Percentiles rank a stretch among this genome's conserved stretches.
Evolutionary conservation across 1,140 invertebrate genomes (phyloP).

Genomic region (Phthorimaea operculella): DNA sequence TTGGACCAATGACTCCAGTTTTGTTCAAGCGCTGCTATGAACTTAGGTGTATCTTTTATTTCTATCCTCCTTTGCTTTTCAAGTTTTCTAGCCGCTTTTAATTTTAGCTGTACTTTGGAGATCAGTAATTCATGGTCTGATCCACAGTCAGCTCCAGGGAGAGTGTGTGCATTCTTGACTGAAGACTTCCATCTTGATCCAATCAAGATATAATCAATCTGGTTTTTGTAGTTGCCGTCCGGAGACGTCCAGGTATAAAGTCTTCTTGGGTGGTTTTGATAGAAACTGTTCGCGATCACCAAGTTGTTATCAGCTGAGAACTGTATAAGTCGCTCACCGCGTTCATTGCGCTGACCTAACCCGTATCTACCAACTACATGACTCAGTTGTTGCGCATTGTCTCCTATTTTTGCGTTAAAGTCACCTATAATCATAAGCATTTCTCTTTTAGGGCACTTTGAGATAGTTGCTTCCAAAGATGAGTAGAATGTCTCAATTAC

Average conservation of each 20-base stretch:
- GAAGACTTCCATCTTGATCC: conserved; percentile 13
- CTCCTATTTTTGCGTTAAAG: conserved; percentile 23
- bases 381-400: conserved; percentile 2
- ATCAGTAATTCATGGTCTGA: not conserved
- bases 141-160: conserved; percentile 14
- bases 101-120: conserved; percentile 7
- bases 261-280: conserved; percentile 10
- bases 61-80: not conserved
- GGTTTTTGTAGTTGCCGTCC: conserved; percentile 6
- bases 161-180: conserved; percentile 5
- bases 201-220: conserved; percentile 17
- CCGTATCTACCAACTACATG: conserved; percentile 14
- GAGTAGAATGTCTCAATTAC: conserved; percentile 18
- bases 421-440: conserved; percentile 17
- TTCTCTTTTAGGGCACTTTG: conserved; percentile 19
- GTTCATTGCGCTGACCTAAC: conserved; percentile 10
- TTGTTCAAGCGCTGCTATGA: no score
- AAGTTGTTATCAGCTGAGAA: conserved; percentile 19
- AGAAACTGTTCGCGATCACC: conserved; percentile 15
- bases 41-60: not conserved
- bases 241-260: conserved; percentile 14
- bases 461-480: conserved; percentile 11
- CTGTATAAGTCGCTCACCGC: conserved; percentile 17
- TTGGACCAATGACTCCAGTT: no score
- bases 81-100: conserved; percentile 10